Evolutionary conservation across 53 echinoderm and acorn worm species (phyloP).

Genomic region (Stichopus horrens): DNA sequence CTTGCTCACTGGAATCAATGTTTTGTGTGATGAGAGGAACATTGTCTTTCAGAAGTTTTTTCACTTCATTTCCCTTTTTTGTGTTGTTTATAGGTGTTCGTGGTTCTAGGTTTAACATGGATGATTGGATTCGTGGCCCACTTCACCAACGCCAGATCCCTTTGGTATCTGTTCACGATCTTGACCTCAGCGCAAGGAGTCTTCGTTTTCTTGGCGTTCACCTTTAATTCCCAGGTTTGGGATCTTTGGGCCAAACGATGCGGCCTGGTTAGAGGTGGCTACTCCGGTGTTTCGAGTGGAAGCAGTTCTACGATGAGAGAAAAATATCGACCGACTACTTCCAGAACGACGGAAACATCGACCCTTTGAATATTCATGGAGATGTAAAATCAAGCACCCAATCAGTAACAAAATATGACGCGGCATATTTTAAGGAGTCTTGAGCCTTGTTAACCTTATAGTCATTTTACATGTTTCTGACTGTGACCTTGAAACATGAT

Average conservation of each 20-base stretch:
- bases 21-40: no score
- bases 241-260: constrained; percentile 21
- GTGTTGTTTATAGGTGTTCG: constrained; percentile 19
- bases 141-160: background rate
- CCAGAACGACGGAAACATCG: constrained; percentile 23
- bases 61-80: background rate
- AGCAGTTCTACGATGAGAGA: background rate
- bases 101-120: constrained; percentile 41
- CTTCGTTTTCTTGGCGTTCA: constrained; percentile 41
- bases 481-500: no score
- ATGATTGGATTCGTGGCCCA: constrained; percentile 21
- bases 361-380: background rate
- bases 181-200: constrained; percentile 35
- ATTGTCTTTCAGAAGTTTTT: background rate
- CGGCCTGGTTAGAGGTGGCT: background rate
- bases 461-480: no score
- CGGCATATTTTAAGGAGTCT: no score
- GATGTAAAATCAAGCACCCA: no score
- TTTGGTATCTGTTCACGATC: constrained; percentile 37
- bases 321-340: background rate
- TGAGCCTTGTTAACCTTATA: no score
- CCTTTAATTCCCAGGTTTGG: constrained; percentile 39
- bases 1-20: no score
- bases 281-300: constrained; percentile 7
- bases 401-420: no score